These are phyloP conservation scores for Casuarius casuarius DNA, from an alignment of 2,113 vertebrate species.

Conservation along the genomic window DNA sequence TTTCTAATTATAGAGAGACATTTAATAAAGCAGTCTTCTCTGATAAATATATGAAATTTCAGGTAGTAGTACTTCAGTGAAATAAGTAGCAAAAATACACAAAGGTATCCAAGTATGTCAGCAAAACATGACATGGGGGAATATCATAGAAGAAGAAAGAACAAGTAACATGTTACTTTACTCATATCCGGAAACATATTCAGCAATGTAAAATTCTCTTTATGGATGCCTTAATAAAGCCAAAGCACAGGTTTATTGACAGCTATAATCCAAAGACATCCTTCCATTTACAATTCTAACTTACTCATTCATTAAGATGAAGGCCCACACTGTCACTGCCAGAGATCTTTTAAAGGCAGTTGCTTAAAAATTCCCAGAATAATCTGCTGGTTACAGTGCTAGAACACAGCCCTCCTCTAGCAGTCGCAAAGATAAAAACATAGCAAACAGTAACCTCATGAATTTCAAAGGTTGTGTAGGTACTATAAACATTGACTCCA, in stretches of 20 bases:
- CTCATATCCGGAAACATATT: neutral
- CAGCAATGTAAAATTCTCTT: neutral
- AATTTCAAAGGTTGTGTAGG: neutral
- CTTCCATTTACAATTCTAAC: neutral
- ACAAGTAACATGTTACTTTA: neutral
- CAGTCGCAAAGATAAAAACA: neutral
- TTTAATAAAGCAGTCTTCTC: neutral
- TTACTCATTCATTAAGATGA: neutral
- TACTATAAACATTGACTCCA: neutral
- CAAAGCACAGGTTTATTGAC: neutral
- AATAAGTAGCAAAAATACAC: neutral
- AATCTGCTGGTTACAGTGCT: neutral
- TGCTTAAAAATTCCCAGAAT: constrained; percentile 9
- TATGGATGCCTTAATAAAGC: neutral
- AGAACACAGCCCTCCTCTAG: neutral
- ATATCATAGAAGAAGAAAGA: neutral
- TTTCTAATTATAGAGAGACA: neutral
- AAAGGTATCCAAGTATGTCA: neutral
- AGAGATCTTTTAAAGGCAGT: neutral
- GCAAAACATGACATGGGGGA: neutral
- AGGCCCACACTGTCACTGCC: neutral
- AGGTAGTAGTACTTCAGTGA: neutral
- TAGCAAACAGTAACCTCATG: neutral
- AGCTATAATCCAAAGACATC: neutral
- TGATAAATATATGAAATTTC: neutral